Evolutionary conservation across 1,140 invertebrate genomes (phyloP).

Genomic region (Hyles vespertilio): DNA sequence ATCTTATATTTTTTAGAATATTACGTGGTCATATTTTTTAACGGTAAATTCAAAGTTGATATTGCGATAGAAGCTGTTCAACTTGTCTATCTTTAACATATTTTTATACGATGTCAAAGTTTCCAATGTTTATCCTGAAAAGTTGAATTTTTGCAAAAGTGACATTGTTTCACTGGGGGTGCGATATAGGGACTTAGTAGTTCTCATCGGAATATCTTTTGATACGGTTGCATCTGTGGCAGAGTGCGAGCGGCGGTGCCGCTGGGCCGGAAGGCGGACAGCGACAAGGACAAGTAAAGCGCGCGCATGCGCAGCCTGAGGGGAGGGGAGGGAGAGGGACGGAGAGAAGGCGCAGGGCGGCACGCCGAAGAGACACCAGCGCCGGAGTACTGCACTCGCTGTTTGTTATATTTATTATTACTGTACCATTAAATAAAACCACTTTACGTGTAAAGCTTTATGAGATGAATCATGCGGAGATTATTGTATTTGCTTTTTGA

Average conservation of each 20-base stretch:
- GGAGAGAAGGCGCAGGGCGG: slow-evolving; percentile 8
- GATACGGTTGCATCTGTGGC: slow-evolving; percentile 40
- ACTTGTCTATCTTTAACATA: too few relatives aligned
- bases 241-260: slow-evolving; percentile 94
- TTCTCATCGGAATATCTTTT: too few relatives aligned
- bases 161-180: too few relatives aligned
- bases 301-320: slow-evolving; percentile 4
- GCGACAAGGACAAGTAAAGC: slow-evolving; percentile 88
- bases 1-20: too few relatives aligned
- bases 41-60: too few relatives aligned
- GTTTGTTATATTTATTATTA: slow-evolving; percentile 70
- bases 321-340: not conserved
- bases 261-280: slow-evolving; percentile 90
- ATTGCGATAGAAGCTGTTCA: too few relatives aligned
- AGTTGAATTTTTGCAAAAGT: too few relatives aligned
- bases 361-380: slow-evolving; percentile 7
- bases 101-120: too few relatives aligned
- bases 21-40: too few relatives aligned
- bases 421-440: slow-evolving; percentile 59
- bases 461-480: slow-evolving; percentile 71
- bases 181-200: too few relatives aligned
- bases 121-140: too few relatives aligned
- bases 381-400: slow-evolving; percentile 39
- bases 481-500: slow-evolving; percentile 74
- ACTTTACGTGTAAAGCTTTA: slow-evolving; percentile 74